Evolutionary conservation across 2,113 vertebrate genomes (phyloP).

Genomic region (Morone saxatilis): DNA sequence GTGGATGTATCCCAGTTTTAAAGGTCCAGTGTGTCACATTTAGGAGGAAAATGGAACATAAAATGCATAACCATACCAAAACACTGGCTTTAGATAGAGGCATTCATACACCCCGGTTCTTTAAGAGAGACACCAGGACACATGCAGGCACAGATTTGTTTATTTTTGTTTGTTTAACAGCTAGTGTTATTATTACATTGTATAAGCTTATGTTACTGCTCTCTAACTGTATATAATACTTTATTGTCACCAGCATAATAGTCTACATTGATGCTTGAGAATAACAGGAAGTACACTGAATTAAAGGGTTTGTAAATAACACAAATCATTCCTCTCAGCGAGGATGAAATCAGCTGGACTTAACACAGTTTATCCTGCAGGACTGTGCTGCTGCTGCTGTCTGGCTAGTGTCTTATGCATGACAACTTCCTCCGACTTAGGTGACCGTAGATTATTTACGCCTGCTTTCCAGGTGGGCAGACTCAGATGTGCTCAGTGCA

Average conservation of each 20-base stretch:
- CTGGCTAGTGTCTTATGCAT: slow-evolving; percentile 49
- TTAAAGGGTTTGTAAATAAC: neutral
- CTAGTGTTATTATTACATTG: neutral
- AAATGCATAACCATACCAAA: too few relatives aligned
- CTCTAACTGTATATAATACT: neutral
- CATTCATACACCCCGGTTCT: too few relatives aligned
- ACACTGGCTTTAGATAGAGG: too few relatives aligned
- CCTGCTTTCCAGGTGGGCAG: slow-evolving; percentile 71
- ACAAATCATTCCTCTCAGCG: neutral
- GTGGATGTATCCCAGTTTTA: neutral
- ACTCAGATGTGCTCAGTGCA: slow-evolving; percentile 58
- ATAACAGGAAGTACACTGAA: neutral
- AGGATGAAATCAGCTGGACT: slow-evolving; percentile 24
- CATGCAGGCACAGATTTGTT: neutral
- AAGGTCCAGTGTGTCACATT: too few relatives aligned
- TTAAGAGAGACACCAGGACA: neutral
- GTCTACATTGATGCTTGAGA: neutral
- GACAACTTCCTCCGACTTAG: slow-evolving; percentile 56
- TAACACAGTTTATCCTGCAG: slow-evolving; percentile 14
- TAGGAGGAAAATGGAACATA: too few relatives aligned
- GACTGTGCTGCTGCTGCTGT: slow-evolving; percentile 20
- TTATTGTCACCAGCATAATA: neutral
- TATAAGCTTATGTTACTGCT: neutral
- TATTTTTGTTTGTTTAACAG: neutral
- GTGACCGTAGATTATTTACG: slow-evolving; percentile 71